These are phyloP conservation scores for Chrysolina haemoptera DNA, from an alignment of 2,888 invertebrate genomes.

Conservation along the genomic window DNA sequence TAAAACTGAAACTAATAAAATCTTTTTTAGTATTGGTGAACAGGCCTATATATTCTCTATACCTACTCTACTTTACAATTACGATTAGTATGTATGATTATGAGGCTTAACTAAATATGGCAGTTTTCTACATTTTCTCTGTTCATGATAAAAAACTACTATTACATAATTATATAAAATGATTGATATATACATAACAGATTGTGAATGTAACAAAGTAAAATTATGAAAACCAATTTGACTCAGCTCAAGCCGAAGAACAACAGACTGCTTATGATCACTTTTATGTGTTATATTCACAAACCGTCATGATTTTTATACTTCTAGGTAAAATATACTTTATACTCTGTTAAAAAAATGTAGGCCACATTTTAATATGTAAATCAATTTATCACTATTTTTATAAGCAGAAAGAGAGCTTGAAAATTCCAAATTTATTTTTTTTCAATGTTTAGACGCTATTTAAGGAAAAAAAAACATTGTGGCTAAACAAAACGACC, in stretches of 20 bases:
- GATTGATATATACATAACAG: background rate
- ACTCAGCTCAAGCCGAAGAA: background rate
- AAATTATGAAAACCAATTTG: background rate
- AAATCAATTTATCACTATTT: conserved; percentile 19
- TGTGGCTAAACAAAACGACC: background rate
- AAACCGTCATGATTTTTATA: background rate
- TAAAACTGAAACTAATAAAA: background rate
- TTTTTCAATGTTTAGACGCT: background rate
- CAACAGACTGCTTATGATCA: background rate
- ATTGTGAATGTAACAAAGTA: conserved; percentile 1
- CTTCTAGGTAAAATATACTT: conserved; percentile 31
- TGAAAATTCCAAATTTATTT: background rate
- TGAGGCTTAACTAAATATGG: conserved; percentile 15
- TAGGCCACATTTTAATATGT: conserved; percentile 32
- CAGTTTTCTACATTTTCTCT: conserved; percentile 24
- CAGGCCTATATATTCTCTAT: background rate
- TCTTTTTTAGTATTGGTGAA: background rate
- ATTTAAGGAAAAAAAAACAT: conserved; percentile 18
- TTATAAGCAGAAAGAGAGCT: conserved; percentile 28
- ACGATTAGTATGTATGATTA: conserved; percentile 2
- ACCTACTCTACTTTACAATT: background rate
- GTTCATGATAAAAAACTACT: conserved; percentile 15
- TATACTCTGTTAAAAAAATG: conserved; percentile 17
- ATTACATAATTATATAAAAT: conserved; percentile 10
- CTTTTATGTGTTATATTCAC: background rate